Conservation (phyloP, 23 tunicate genomes). For the Oikopleura albicans region DNA sequence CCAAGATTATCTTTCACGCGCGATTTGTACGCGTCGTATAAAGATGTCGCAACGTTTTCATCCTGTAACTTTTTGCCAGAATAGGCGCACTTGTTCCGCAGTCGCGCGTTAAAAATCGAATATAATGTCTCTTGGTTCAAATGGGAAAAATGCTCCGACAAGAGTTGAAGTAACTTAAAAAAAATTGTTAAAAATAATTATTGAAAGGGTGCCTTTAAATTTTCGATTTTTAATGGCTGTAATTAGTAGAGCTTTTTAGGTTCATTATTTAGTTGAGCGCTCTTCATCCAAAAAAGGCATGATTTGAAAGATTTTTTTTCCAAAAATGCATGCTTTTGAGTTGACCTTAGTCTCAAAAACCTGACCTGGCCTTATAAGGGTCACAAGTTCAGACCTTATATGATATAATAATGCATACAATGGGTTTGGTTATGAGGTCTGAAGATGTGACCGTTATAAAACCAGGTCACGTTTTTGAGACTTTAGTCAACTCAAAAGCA, state of each 20-base stretch:
- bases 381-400: no score
- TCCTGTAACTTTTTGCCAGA: background rate
- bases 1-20: background rate
- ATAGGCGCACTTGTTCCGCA: background rate
- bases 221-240: background rate
- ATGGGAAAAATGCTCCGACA: background rate
- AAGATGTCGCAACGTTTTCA: background rate
- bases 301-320: background rate
- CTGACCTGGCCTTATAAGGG: no score
- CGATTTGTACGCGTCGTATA: background rate
- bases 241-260: no score
- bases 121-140: background rate
- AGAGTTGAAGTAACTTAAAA: background rate
- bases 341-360: no score
- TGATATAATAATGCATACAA: no score
- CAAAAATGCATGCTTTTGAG: no score
- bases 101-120: background rate
- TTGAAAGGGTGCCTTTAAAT: background rate
- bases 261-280: no score
- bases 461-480: no score
- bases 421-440: no score
- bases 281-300: no score
- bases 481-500: no score
- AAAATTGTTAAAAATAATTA: background rate
- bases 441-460: no score